Conservation (phyloP, 2,797 vertebrate species). For the Euphonia xanthogaster region DNA sequence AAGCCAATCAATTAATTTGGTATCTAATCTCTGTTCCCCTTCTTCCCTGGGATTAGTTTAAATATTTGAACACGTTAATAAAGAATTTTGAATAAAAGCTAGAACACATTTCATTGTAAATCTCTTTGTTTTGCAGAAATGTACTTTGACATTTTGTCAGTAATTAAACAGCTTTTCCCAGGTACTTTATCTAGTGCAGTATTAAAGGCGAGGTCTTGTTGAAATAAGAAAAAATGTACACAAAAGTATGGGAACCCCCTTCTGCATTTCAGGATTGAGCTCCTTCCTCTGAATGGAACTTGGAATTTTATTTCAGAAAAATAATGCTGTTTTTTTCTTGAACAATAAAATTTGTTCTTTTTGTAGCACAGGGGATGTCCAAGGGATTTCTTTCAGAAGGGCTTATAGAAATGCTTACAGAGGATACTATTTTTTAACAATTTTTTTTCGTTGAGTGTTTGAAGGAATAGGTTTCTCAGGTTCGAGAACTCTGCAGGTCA, state of each 20-base stretch:
- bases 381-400: not conserved
- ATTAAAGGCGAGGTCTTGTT: not conserved
- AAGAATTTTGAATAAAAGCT: conserved; percentile 43
- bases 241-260: not conserved
- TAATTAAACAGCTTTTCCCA: conserved; percentile 25
- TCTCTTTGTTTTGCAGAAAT: conserved; percentile 31
- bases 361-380: not conserved
- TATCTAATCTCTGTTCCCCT: conserved; percentile 22
- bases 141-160: conserved; percentile 29
- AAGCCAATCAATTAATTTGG: conserved; percentile 32
- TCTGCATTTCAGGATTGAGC: not conserved
- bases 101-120: not conserved
- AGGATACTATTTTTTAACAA: not conserved
- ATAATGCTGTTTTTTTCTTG: not conserved
- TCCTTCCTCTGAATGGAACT: not conserved
- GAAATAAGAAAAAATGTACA: conserved; percentile 22
- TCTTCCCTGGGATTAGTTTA: conserved; percentile 36
- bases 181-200: not conserved
- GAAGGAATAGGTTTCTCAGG: not conserved
- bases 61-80: conserved; percentile 56
- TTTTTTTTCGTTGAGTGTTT: not conserved
- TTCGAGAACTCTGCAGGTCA: not conserved
- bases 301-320: not conserved
- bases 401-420: not conserved
- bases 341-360: not conserved